Base-by-base conservation (phyloP, 2,888 invertebrate genomes). In the Agrotis segetum region DNA sequence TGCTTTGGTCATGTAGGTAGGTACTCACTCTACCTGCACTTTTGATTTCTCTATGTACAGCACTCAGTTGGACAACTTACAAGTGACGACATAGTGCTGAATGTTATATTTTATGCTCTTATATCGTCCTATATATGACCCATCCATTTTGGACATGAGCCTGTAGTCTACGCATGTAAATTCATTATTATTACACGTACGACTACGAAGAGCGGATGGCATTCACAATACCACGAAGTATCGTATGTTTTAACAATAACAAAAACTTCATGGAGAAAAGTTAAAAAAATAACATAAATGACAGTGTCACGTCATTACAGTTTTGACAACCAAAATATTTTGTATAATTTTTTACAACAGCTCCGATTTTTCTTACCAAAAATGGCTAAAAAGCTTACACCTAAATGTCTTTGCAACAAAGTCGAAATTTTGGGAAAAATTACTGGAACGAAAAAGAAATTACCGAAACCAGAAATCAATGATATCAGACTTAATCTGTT, bases 401-500 rank as follows among this genome's bases (percentile, higher is more conserved):
- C 6, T 3, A 90, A 86, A 88, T 95, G 96, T 69, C 90, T 94
- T 47, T 95, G 95, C 81, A 77, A 94, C 21, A 92, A 86, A 0
- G 74, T 72, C 0, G 74, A 49, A 0, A n/a, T 93, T 5, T 61
- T 96, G 0, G 86, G 85, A 44, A 84, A 92, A 78, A 93, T 96
- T 2, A 92, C 93, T 0, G 89, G 89, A 0, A 46, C 65, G 0
- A 89, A 91, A 0, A 63, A 78, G 5, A 89, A 85, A 1, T 58
- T 96, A 6, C 59, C 29, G 0, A 78, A 78, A 46, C 24, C 63
- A 1, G 79, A 82, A 53, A 50, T 94, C 0, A 95, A 95, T 66
- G 84, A 90, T 84, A 91, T 93, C 50, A 77, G 92, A 59, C 76
- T 96, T 14, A 90, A 92, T 73, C 75, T 96, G 3, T 95, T 96